Evolutionary conservation across 1,140 invertebrate species (phyloP).

Genomic region (Acromyrmex charruanus): DNA sequence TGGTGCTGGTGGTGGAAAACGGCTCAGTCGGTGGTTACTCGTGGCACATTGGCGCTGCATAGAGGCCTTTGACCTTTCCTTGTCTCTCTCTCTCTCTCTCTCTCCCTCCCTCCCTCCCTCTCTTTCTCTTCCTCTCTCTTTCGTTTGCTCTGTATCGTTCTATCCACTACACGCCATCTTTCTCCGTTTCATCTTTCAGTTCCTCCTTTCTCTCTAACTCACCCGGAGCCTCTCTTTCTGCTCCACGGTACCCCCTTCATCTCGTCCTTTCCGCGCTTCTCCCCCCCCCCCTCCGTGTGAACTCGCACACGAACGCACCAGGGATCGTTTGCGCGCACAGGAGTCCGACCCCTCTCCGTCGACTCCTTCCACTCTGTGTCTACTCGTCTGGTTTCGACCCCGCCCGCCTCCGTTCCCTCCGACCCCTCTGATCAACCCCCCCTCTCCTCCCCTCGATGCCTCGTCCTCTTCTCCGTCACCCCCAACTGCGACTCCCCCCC

Average conservation of each 20-base stretch:
- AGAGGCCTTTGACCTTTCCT: slow-evolving; percentile 85
- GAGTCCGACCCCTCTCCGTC: slow-evolving; percentile 66
- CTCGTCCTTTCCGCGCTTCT: slow-evolving; percentile 41
- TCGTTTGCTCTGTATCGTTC: slow-evolving; percentile 63
- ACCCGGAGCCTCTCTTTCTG: slow-evolving; percentile 43
- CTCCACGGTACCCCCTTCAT: slow-evolving; percentile 11
- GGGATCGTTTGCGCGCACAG: slow-evolving; percentile 50
- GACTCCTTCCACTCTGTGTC: slow-evolving; percentile 69
- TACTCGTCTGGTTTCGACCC: slow-evolving; percentile 71
- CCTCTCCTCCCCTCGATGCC: not conserved
- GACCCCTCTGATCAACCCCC: not conserved
- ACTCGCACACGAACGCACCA: slow-evolving; percentile 21
- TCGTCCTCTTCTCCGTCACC: not conserved
- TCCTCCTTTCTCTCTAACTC: slow-evolving; percentile 38
- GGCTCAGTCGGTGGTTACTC: slow-evolving; percentile 82
- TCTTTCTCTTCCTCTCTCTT: slow-evolving; percentile 68
- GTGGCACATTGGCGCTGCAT: slow-evolving; percentile 82
- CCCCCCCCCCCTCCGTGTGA: slow-evolving; percentile 45
- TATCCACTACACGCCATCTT: slow-evolving; percentile 65
- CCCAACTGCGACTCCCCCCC: not conserved
- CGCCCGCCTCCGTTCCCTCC: slow-evolving; percentile 62
- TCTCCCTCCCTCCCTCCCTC: slow-evolving; percentile 65
- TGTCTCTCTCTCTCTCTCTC: slow-evolving; percentile 66
- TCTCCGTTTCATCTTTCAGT: slow-evolving; percentile 61
- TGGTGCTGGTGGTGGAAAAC: slow-evolving; percentile 69